Conservation (phyloP, 2,888 invertebrate species). For the Rhimphoctona megacephalus region DNA sequence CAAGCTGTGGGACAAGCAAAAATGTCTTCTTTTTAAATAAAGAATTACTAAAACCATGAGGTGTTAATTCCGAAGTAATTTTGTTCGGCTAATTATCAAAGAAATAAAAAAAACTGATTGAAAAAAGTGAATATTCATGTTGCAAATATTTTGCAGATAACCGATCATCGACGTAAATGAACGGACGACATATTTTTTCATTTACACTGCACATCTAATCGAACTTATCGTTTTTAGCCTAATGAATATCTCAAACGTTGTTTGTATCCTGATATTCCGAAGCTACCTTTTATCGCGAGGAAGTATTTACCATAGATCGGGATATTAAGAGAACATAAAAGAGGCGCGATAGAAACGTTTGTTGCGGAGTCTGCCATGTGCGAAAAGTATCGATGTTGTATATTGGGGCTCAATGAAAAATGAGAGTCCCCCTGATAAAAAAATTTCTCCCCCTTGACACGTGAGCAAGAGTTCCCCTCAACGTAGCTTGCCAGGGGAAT, state of each 20-base stretch:
- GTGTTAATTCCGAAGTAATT: neutral
- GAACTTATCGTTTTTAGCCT: neutral
- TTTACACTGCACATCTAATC: neutral
- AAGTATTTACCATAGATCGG: slow-evolving; percentile 71
- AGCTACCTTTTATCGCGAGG: slow-evolving; percentile 64
- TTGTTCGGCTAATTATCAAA: neutral
- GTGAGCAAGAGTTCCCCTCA: neutral
- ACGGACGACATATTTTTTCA: neutral
- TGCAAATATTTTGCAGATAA: neutral
- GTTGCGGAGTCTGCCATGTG: slow-evolving; percentile 33
- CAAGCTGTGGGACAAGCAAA: neutral
- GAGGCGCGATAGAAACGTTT: slow-evolving; percentile 62
- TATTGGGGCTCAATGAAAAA: neutral
- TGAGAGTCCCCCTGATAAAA: slow-evolving; percentile 3
- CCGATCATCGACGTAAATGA: neutral
- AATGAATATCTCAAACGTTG: neutral
- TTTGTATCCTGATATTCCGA: slow-evolving; percentile 61
- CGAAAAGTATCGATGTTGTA: slow-evolving; percentile 1
- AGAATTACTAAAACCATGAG: neutral
- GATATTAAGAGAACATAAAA: slow-evolving; percentile 71
- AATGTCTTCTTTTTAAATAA: neutral
- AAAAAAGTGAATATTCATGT: neutral
- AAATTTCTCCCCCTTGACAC: neutral
- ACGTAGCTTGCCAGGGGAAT: neutral
- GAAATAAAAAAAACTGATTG: neutral